phyloP scores from a whole-genome alignment of 2,113 vertebrate species.

The Podarcis raffonei region DNA sequence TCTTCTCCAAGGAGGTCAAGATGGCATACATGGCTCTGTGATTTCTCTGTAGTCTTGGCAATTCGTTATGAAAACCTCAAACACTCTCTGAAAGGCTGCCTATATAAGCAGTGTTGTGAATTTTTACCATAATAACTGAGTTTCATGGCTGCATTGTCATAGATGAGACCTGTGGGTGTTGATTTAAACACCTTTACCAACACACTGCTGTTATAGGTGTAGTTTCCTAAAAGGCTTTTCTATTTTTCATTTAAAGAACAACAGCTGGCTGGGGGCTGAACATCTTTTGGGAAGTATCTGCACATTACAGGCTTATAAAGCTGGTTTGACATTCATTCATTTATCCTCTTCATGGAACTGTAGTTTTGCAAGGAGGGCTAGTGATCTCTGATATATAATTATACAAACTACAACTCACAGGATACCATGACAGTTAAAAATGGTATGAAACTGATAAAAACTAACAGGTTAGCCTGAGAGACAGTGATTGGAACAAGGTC shows the following conservation, averaged over 20 bases:
- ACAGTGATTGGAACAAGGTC: too few relatives aligned
- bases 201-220: neutral
- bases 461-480: neutral
- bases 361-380: neutral
- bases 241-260: too few relatives aligned
- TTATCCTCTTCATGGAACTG: neutral
- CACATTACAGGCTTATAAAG: neutral
- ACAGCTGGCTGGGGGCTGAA: too few relatives aligned
- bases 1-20: too few relatives aligned
- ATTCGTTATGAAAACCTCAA: neutral
- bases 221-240: neutral
- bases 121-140: neutral
- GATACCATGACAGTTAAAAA: neutral
- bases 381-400: neutral
- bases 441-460: neutral
- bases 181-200: neutral
- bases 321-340: neutral
- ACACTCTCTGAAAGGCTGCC: neutral
- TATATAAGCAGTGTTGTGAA: neutral
- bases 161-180: neutral
- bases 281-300: neutral
- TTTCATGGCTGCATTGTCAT: neutral
- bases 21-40: too few relatives aligned
- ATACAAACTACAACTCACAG: neutral
- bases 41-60: neutral